Base-by-base conservation (phyloP, 2,113 vertebrate species). In the Spea bombifrons region DNA sequence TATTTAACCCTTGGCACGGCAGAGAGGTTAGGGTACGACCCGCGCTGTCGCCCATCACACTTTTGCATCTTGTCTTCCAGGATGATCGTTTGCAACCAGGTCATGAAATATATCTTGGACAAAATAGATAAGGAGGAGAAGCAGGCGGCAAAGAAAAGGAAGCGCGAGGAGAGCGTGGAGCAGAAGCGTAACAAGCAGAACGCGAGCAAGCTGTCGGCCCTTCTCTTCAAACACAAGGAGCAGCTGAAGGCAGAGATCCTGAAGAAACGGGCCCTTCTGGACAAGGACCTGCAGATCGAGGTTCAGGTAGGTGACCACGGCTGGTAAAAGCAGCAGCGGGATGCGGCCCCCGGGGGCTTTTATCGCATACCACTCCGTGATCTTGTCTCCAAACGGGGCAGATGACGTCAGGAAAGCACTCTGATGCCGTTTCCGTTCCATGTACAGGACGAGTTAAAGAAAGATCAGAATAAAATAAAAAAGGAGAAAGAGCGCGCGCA, bases 21-120 rank as follows among this genome's bases (percentile, higher is more conserved):
- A 30, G 30, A 30, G 30, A 30, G 30, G 30, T 30, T 30, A 30
- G 30, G 30, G 30, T 2, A 30, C 2, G 30, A 30, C 30, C 30
- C 30, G 30, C 30, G 44, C 3, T 0, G 8, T 5, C 4, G 1
- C 12, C 68, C 30, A 43, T 17, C 50, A 13, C 5, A 71, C 48
- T 8, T 63, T 46, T 73, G 4, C 5, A 15, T 63, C 2, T 43
- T 43, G 50, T 59, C 15, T 10, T 66, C 73, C 86, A 99, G 97
- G 87, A 97, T 99, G 95, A 97, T 99, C 68, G 97, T 98, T 73
- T 99, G 97, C 91, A 99, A 98, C 91, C 97, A 99, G 90, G 96
- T 98, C 88, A 97, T 99, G 96, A 99, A 99, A 89, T 99, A 94
- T 82, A 95, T 98, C 86, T 92, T 99, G 78, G 97, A 99, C 91